Conservation (phyloP, 2,113 vertebrate genomes). For the Etheostoma spectabile region DNA sequence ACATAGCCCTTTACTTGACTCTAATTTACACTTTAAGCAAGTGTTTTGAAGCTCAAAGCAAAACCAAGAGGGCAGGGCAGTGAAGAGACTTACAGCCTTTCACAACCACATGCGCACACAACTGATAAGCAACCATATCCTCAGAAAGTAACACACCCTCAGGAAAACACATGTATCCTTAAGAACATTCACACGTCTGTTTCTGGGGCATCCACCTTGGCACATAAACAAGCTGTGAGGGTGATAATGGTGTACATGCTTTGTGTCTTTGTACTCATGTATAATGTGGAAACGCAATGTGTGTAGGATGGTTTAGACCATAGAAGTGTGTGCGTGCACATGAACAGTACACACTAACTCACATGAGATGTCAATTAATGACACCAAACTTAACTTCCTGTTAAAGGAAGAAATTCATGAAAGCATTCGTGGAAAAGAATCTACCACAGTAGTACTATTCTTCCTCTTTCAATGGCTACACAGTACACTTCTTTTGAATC, state of each 20-base stretch:
- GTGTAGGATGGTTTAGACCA: background rate
- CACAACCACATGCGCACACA: slow-evolving; percentile 48
- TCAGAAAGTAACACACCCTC: slow-evolving; percentile 28
- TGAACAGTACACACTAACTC: background rate
- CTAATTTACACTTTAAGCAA: slow-evolving; percentile 28
- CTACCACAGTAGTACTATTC: background rate
- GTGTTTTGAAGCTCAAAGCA: slow-evolving; percentile 3
- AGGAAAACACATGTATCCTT: background rate
- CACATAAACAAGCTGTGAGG: slow-evolving; percentile 39
- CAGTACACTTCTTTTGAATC: background rate
- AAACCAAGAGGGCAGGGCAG: slow-evolving; percentile 33
- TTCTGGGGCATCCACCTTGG: slow-evolving; percentile 22
- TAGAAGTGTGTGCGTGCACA: background rate
- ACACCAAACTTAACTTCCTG: background rate
- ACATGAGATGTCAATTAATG: background rate
- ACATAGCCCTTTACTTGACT: background rate
- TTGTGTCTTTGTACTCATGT: background rate
- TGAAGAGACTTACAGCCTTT: slow-evolving; percentile 23
- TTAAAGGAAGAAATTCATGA: background rate
- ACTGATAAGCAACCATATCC: slow-evolving; percentile 72
- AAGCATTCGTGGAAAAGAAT: background rate
- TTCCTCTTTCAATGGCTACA: background rate
- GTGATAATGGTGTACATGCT: slow-evolving; percentile 39
- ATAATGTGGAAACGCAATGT: background rate
- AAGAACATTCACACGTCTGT: slow-evolving; percentile 31